phyloP scores from a whole-genome alignment of 1,140 invertebrate genomes.

The Carposina sasakii region DNA sequence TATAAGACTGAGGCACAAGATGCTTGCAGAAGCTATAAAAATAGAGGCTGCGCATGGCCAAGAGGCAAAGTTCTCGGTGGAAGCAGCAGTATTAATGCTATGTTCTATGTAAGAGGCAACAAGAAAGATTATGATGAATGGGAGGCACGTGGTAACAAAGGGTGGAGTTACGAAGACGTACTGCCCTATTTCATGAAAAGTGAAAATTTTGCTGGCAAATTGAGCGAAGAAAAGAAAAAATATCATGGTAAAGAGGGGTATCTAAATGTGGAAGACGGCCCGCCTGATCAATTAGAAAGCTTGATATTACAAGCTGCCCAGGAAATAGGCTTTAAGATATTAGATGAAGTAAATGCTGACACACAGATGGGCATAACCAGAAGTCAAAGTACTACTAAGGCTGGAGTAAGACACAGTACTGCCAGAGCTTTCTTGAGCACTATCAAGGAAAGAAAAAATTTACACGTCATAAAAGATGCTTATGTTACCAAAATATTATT shows the following conservation, averaged over 20 bases:
- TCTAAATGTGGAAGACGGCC: slow-evolving; percentile 80
- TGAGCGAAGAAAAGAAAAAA: not conserved
- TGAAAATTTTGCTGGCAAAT: slow-evolving; percentile 77
- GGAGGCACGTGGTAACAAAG: slow-evolving; percentile 29
- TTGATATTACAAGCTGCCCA: slow-evolving; percentile 79
- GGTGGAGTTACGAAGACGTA: slow-evolving; percentile 50
- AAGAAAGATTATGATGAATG: slow-evolving; percentile 79
- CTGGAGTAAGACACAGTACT: slow-evolving; percentile 49
- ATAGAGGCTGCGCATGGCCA: slow-evolving; percentile 58
- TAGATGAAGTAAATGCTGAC: slow-evolving; percentile 70
- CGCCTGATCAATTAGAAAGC: slow-evolving; percentile 81
- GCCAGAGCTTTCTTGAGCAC: slow-evolving; percentile 66
- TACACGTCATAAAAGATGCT: slow-evolving; percentile 76
- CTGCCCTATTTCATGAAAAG: slow-evolving; percentile 52
- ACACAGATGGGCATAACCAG: slow-evolving; percentile 47
- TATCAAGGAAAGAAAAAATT: slow-evolving; percentile 70
- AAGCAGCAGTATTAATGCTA: slow-evolving; percentile 75
- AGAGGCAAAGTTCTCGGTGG: slow-evolving; percentile 74
- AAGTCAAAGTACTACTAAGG: slow-evolving; percentile 44
- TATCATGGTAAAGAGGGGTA: slow-evolving; percentile 83
- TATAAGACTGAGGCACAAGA: slow-evolving; percentile 67
- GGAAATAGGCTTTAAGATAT: slow-evolving; percentile 78
- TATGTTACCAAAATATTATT: slow-evolving; percentile 74
- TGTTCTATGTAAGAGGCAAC: slow-evolving; percentile 77
- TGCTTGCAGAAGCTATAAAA: slow-evolving; percentile 32